Percentiles rank a stretch among this genome's conserved stretches.
These are phyloP conservation scores for Podilymbus podiceps DNA, from an alignment of 2,113 vertebrate genomes.

Conservation along the genomic window DNA sequence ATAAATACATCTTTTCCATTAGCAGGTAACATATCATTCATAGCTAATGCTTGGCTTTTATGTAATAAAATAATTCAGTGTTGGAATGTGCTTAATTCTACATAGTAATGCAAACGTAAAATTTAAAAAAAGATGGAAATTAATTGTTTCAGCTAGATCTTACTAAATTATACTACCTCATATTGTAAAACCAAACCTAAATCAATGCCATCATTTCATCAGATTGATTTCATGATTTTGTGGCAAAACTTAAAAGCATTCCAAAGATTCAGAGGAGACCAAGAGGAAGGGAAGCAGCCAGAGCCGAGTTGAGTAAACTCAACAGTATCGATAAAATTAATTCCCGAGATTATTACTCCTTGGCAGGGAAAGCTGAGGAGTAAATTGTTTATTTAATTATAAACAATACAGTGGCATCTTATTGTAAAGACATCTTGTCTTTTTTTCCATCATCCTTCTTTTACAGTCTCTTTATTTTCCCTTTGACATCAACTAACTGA, in stretches of 20 bases:
- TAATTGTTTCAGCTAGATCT: background rate
- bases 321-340: slow-evolving; percentile 22
- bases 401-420: slow-evolving; percentile 11
- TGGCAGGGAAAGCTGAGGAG: background rate
- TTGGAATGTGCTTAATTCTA: background rate
- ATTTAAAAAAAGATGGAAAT: background rate
- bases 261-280: slow-evolving; percentile 7
- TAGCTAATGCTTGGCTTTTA: background rate
- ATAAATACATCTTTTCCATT: background rate
- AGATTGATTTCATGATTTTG: background rate
- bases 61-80: background rate
- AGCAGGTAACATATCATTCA: slow-evolving; percentile 13
- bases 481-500: slow-evolving; percentile 15
- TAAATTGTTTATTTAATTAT: background rate
- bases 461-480: slow-evolving; percentile 6
- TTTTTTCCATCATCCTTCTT: background rate
- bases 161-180: background rate
- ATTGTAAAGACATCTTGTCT: slow-evolving; percentile 33
- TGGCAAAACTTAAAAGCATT: slow-evolving; percentile 44
- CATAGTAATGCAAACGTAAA: background rate
- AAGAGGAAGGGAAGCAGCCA: background rate
- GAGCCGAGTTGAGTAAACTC: slow-evolving; percentile 13
- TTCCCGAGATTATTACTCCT: slow-evolving; percentile 15
- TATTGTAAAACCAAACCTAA: slow-evolving; percentile 6
- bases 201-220: background rate